Conservation (phyloP, 2,888 invertebrate species). For the Artemia sinica region DNA sequence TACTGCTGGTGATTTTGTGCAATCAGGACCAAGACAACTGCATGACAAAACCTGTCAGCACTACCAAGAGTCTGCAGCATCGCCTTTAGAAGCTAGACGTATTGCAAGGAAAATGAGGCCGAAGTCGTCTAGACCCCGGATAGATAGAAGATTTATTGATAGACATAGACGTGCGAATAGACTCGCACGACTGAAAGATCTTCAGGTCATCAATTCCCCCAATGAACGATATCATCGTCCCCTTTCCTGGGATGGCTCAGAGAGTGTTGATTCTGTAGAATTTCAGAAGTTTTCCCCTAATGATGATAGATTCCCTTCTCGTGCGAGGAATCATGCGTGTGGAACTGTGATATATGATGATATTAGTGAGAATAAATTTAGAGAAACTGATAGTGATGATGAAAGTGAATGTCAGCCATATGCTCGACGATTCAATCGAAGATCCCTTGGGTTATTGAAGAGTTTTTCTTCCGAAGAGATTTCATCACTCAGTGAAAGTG, state of each 20-base stretch:
- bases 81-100: neutral
- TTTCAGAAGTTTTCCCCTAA: conserved; percentile 8
- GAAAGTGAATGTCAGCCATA: neutral
- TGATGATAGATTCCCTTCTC: neutral
- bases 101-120: conserved; percentile 6
- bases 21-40: neutral
- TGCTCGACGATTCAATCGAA: conserved; percentile 2
- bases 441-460: conserved; percentile 10
- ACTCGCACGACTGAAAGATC: conserved; percentile 5
- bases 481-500: conserved; percentile 10
- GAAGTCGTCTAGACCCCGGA: neutral
- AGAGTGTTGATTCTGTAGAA: conserved; percentile 13
- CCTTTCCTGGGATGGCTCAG: conserved; percentile 3
- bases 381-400: conserved; percentile 12
- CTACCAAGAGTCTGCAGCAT: neutral
- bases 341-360: conserved; percentile 12
- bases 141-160: neutral
- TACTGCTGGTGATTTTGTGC: neutral
- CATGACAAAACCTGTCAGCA: neutral
- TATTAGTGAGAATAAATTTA: conserved; percentile 13
- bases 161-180: conserved; percentile 3
- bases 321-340: conserved; percentile 9
- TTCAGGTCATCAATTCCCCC: neutral
- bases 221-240: neutral
- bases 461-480: conserved; percentile 1